phyloP scores from a whole-genome alignment of 1,140 invertebrate species.

The Cylas formicarius region DNA sequence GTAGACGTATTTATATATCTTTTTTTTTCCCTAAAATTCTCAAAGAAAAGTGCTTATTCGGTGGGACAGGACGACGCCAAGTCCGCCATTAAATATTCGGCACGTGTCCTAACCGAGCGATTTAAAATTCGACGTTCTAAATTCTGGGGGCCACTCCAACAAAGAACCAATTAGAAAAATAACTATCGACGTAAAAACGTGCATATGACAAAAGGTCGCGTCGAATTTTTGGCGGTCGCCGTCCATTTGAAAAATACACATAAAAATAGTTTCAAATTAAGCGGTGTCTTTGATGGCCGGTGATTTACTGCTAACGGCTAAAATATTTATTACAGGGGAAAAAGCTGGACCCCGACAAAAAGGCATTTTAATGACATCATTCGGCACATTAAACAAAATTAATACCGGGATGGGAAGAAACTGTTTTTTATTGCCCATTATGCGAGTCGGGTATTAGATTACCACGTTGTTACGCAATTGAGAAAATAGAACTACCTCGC shows the following conservation, averaged over 20 bases:
- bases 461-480: neutral
- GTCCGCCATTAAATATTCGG: too few relatives aligned
- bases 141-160: too few relatives aligned
- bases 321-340: constrained; percentile 5
- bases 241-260: constrained; percentile 3
- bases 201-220: too few relatives aligned
- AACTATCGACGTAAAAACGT: too few relatives aligned
- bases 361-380: constrained; percentile 5
- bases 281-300: constrained; percentile 3
- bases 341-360: neutral
- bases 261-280: constrained; percentile 2
- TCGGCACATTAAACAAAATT: neutral
- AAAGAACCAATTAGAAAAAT: too few relatives aligned
- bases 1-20: too few relatives aligned
- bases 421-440: neutral
- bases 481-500: neutral
- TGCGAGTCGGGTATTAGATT: neutral
- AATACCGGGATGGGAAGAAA: neutral
- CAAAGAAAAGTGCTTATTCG: too few relatives aligned
- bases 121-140: too few relatives aligned
- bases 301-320: neutral
- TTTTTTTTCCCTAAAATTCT: too few relatives aligned
- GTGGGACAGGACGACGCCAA: too few relatives aligned
- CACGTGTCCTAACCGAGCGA: too few relatives aligned
- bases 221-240: too few relatives aligned